These are phyloP conservation scores for Periophthalmus magnuspinnatus DNA, from an alignment of 2,797 vertebrate species.

Conservation along the genomic window DNA sequence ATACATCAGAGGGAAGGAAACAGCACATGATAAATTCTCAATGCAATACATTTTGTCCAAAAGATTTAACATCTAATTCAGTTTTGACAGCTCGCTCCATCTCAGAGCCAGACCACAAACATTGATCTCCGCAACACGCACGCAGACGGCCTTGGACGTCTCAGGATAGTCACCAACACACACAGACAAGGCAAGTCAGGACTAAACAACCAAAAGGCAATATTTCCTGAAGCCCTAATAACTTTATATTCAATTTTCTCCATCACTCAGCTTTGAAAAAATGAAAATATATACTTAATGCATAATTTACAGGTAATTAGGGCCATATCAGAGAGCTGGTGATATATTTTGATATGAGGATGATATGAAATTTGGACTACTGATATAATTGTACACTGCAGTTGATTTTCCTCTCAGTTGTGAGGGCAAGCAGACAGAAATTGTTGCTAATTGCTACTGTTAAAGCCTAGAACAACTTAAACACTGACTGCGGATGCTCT, in stretches of 20 bases:
- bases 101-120: conserved; percentile 77
- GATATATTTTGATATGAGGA: too few relatives aligned
- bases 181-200: conserved; percentile 5
- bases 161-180: conserved; percentile 31
- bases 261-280: neutral
- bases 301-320: neutral
- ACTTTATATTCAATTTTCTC: neutral
- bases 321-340: too few relatives aligned
- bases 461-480: too few relatives aligned
- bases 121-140: conserved; percentile 84
- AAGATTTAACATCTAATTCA: conserved; percentile 99
- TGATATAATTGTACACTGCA: too few relatives aligned
- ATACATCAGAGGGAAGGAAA: conserved; percentile 89
- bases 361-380: too few relatives aligned
- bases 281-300: neutral
- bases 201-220: neutral
- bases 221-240: neutral
- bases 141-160: conserved; percentile 84
- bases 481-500: too few relatives aligned
- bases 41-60: conserved; percentile 88
- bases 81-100: conserved; percentile 89
- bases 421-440: too few relatives aligned
- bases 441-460: too few relatives aligned
- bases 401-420: too few relatives aligned
- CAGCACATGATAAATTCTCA: conserved; percentile 94